Percentiles rank a stretch among this genome's conserved stretches.
Conservation (phyloP, 2,113 vertebrate species). For the Plestiodon gilberti region DNA sequence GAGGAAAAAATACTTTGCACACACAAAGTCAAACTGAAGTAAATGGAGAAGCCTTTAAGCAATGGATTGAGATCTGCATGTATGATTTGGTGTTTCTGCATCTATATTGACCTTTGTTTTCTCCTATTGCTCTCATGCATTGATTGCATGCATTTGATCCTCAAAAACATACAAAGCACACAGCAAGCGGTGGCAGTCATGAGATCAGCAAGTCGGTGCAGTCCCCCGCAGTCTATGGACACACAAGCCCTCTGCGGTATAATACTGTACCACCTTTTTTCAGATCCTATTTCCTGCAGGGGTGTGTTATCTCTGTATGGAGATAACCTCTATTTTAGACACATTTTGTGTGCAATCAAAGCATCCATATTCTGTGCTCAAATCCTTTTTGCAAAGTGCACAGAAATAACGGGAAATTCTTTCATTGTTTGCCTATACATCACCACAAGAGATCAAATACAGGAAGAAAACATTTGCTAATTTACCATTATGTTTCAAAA, state of each 20-base stretch:
- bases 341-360: slow-evolving; percentile 31
- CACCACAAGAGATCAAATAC: slow-evolving; percentile 37
- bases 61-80: no score
- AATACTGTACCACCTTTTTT: no score
- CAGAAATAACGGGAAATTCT: slow-evolving; percentile 30
- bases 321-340: neutral
- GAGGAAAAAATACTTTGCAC: neutral
- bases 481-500: slow-evolving; percentile 53
- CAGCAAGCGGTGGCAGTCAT: neutral
- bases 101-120: no score
- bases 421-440: slow-evolving; percentile 38
- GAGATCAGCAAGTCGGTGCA: neutral
- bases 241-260: neutral
- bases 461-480: slow-evolving; percentile 36
- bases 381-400: slow-evolving; percentile 12
- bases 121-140: neutral
- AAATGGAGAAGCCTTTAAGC: neutral
- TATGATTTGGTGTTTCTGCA: no score
- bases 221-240: no score
- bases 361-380: neutral
- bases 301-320: neutral
- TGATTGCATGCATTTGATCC: neutral
- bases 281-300: neutral
- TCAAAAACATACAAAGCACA: neutral
- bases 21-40: neutral